Evolutionary conservation across 2,888 invertebrate species (phyloP), one percentile per base, ranked within the genome.

Genomic region (Pseudococcus jackbeardsleyi): DNA sequence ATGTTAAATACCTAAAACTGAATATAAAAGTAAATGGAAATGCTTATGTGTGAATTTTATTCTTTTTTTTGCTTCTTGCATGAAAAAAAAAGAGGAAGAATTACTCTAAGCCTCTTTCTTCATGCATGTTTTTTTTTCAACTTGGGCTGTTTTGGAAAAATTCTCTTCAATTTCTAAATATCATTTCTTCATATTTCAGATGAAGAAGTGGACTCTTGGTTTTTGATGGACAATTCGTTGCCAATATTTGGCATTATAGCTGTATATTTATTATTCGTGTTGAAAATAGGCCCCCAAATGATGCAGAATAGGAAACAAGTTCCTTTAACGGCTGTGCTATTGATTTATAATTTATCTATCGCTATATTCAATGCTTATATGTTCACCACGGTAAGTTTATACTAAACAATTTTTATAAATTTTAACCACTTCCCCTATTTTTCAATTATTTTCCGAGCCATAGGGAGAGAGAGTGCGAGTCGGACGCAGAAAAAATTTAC

Each of bases 361-460:
- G 97, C 98, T 11, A 82, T 95, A 17, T 95, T 97, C 92, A 97
- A 97, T 90, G 91, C 94, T n/a, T 97, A 94, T 93, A 92, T 97
- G 90, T 93, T 94, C 89, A 91, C 90, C 89, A 88, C 92, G 92
- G 90, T 92, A 92, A 88, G 90, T 91, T 89, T 42, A 33, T 33
- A 33, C 26, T 33, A 33, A 33, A 33, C 1, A 33, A 33, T 33
- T 33, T 33, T 33, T 2, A 33, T 2, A 3, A 1, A 33, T 33
- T 33, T 33, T 33, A 33, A 33, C 26, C 26, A 33, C 26, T 33
- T 33, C 26, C 26, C 26, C 3, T 33, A 33, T 33, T 33, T 33
- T 33, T 33, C 3, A 33, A 33, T n/a, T n/a, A n/a, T n/a, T n/a
- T n/a, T n/a, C n/a, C n/a, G n/a, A n/a, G n/a, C n/a, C n/a, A n/a